Evolutionary conservation across 2,888 invertebrate genomes (phyloP), one percentile per base, ranked within the genome.

Genomic region (Euplexia lucipara): DNA sequence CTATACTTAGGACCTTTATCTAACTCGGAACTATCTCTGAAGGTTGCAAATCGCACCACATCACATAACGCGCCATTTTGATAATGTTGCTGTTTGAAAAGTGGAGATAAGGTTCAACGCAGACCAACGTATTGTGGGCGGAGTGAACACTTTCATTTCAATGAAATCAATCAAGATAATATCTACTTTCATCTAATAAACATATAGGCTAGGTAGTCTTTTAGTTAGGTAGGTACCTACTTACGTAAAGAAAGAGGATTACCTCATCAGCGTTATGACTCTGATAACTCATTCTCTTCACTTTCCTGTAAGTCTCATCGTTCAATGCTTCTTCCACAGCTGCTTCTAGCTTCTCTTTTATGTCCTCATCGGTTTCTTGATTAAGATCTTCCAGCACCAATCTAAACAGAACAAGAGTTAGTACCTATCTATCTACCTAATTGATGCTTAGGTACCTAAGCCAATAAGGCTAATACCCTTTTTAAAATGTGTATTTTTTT

Each of bases 201-300:
- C 16, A 16, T 16, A 16, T 10, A 10, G 4, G 18, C 16, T 16
- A n/a, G 7, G 7, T 16, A 8, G 3, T 7, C 1, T 8, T 16
- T n/a, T 7, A n/a, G n/a, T n/a, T n/a, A n/a, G n/a, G n/a, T n/a
- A n/a, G n/a, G 10, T 2, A 42, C 1, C 26, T 12, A 39, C 9
- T 35, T 48, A 30, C 3, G 3, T 0, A 20, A 18, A 39, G n/a
- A 18, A 18, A 7, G 12, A n/a, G 20, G 69, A 83, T 84, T 92
- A 97, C 97, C 93, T 97, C 97, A 39, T 97, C 97, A 16, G 96
- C 96, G 42, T 95, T 96, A 79, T 97, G 97, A 75, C 96, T 96
- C 42, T 97, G 97, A 83, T 97, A 97, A 84, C 97, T 97, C 93
- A 97, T 96, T 66, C 97, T 93, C 83, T 97, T 97, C 22, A 97